These are phyloP conservation scores for Mylabris phalerata DNA, from an alignment of 1,140 invertebrate species.

Conservation along the genomic window DNA sequence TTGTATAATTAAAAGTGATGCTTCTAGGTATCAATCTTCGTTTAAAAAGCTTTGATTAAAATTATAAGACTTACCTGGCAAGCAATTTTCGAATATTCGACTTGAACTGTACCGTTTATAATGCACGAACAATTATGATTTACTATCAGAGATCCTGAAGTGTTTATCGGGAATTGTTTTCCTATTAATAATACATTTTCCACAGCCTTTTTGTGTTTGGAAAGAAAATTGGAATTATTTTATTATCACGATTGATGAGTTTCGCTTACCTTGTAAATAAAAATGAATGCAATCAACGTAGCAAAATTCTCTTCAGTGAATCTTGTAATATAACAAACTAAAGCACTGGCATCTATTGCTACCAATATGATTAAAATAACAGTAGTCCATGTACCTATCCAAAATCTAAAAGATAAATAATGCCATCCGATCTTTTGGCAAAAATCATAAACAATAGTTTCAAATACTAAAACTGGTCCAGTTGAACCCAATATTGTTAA, in stretches of 20 bases:
- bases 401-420: constrained; percentile 87
- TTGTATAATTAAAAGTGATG: no score
- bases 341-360: constrained; percentile 90
- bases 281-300: constrained; percentile 96
- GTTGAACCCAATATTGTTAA: constrained; percentile 96
- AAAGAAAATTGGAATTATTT: not conserved
- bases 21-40: no score
- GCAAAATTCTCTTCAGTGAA: constrained; percentile 99
- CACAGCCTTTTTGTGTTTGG: constrained; percentile 56
- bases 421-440: constrained; percentile 80
- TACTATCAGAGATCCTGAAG: constrained; percentile 41
- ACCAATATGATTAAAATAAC: constrained; percentile 83
- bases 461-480: constrained; percentile 96
- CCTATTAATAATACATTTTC: constrained; percentile 80
- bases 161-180: constrained; percentile 68
- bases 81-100: constrained; percentile 35
- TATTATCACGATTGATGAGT: no score
- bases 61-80: no score
- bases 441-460: constrained; percentile 94
- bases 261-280: constrained; percentile 86
- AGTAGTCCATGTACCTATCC: constrained; percentile 93
- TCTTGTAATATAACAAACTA: constrained; percentile 98
- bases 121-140: constrained; percentile 63
- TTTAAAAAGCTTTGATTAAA: no score
- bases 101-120: constrained; percentile 42